Conservation (phyloP, 2,113 vertebrate genomes). For the Paramormyrops kingsleyae region DNA sequence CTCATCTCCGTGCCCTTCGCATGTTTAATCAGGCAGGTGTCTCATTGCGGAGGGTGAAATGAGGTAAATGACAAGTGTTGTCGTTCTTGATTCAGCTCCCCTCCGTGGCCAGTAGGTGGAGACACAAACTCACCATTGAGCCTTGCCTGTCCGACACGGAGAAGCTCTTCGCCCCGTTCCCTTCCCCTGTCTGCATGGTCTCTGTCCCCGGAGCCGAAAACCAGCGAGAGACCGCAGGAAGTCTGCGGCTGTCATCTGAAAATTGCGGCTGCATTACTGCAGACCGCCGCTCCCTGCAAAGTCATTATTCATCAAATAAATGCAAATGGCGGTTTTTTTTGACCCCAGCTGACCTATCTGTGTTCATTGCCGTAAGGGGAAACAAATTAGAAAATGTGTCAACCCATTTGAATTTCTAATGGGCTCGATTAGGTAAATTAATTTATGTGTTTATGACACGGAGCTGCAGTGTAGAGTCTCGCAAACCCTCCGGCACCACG, state of each 20-base stretch:
- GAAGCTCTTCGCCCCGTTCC: not conserved
- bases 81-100: not conserved
- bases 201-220: not conserved
- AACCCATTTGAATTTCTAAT: not conserved
- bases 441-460: conserved; percentile 1
- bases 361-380: conserved; percentile 5
- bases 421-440: conserved; percentile 1
- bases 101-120: not conserved
- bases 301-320: conserved; percentile 5
- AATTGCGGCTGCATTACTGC: not conserved
- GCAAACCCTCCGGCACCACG: not conserved
- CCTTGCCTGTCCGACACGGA: not conserved
- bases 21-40: not conserved
- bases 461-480: not conserved
- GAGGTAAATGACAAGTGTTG: not conserved
- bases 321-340: not conserved
- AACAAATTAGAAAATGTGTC: conserved; percentile 8
- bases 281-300: not conserved
- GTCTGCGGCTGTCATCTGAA: not conserved
- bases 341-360: not conserved
- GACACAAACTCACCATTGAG: not conserved
- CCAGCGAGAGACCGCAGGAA: not conserved
- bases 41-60: not conserved
- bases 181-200: not conserved
- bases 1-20: not conserved